Evolutionary conservation across 2,888 invertebrate genomes (phyloP).

Genomic region (Diplazon laetatorius): DNA sequence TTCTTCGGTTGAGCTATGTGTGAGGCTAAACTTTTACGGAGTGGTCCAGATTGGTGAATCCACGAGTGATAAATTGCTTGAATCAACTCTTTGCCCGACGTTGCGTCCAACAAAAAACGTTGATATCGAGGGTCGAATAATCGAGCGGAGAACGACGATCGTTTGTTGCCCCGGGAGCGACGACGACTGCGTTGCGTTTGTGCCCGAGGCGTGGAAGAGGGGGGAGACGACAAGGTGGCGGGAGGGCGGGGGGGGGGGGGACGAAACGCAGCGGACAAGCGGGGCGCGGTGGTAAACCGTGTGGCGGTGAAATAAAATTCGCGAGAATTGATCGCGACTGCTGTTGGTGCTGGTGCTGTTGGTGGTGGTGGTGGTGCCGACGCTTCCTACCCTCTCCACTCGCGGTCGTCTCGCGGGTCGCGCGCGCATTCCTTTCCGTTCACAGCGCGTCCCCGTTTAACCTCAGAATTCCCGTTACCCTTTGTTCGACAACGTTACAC

Average conservation of each 20-base stretch:
- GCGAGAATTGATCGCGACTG: constrained; percentile 76
- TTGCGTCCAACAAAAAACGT: no score
- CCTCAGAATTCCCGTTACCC: constrained; percentile 69
- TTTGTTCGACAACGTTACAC: constrained; percentile 59
- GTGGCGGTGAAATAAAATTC: constrained; percentile 73
- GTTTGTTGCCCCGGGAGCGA: constrained; percentile 47
- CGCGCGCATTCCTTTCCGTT: constrained; percentile 74
- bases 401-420: constrained; percentile 66
- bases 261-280: neutral
- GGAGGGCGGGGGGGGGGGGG: constrained; percentile 5
- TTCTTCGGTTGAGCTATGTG: no score
- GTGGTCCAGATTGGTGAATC: no score
- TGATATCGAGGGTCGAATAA: no score
- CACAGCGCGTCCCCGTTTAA: constrained; percentile 68
- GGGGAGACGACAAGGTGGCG: neutral
- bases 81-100: no score
- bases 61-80: no score
- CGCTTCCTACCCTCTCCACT: constrained; percentile 14
- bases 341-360: constrained; percentile 36
- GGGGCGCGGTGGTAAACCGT: constrained; percentile 37
- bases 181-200: constrained; percentile 49
- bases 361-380: constrained; percentile 32
- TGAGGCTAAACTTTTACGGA: no score
- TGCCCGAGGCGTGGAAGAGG: neutral
- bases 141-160: neutral